Percentiles rank a stretch among this genome's conserved stretches.
Conservation (phyloP, 2,113 vertebrate species). For the Tylochromis polylepis region DNA sequence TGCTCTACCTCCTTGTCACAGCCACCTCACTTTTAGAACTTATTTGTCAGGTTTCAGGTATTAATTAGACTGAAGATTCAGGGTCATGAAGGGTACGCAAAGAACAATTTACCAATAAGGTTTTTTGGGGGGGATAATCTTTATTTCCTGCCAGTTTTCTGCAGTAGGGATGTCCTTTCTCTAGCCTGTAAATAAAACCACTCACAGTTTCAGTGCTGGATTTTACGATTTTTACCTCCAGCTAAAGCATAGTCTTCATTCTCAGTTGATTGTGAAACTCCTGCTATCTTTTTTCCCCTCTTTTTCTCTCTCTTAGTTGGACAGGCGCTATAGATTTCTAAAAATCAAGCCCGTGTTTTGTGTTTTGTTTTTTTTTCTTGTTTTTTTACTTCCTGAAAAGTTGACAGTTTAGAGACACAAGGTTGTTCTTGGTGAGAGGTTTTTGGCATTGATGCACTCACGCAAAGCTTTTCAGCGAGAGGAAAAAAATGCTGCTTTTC, state of each 20-base stretch:
- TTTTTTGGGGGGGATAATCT: neutral
- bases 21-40: neutral
- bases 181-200: neutral
- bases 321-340: neutral
- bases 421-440: constrained; percentile 23
- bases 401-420: constrained; percentile 17
- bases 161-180: neutral
- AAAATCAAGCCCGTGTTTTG: neutral
- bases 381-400: neutral
- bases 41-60: neutral
- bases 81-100: neutral
- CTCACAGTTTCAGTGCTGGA: neutral
- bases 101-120: neutral
- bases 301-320: neutral
- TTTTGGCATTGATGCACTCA: constrained; percentile 17
- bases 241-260: neutral
- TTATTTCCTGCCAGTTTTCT: neutral
- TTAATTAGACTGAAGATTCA: neutral
- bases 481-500: neutral
- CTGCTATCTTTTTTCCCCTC: neutral
- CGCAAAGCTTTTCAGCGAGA: constrained; percentile 25
- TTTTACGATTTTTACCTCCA: neutral
- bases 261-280: neutral
- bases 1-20: neutral
- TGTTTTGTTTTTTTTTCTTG: neutral